Percentiles rank a stretch among this genome's conserved stretches.
Evolutionary conservation across 2,113 vertebrate genomes (phyloP).

Genomic region (Rhombomys opimus): DNA sequence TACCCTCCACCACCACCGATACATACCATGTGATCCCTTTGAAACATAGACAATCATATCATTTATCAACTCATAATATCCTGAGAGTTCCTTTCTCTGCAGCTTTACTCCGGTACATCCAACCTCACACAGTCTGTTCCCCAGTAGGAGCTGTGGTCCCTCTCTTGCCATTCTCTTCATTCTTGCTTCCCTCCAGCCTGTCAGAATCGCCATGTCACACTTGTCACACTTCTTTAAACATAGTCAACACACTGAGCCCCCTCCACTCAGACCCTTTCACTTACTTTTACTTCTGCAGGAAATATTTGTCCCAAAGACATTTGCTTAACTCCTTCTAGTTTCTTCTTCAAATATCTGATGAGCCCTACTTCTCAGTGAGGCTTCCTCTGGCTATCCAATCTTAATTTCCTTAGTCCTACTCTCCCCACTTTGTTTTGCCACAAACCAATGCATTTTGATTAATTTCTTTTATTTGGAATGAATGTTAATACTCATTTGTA

Average conservation of each 20-base stretch:
- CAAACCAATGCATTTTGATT: not conserved
- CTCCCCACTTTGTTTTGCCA: not conserved
- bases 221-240: not conserved
- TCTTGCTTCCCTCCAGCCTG: not conserved
- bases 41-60: not conserved
- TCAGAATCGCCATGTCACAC: not conserved
- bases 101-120: no score
- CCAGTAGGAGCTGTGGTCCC: not conserved
- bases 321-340: not conserved
- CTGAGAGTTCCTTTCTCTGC: not conserved
- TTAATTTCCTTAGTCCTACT: not conserved
- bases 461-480: not conserved
- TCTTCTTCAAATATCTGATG: not conserved
- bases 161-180: not conserved
- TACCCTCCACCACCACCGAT: no score
- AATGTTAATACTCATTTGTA: conserved; percentile 18
- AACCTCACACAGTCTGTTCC: not conserved
- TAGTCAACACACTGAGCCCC: not conserved
- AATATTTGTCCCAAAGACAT: not conserved
- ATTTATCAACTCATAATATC: not conserved
- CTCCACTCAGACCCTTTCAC: not conserved
- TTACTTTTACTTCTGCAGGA: not conserved
- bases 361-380: not conserved
- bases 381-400: not conserved
- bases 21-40: not conserved